These are phyloP conservation scores for Pachypsylla venusta DNA, from an alignment of 1,140 invertebrate species.

Conservation along the genomic window DNA sequence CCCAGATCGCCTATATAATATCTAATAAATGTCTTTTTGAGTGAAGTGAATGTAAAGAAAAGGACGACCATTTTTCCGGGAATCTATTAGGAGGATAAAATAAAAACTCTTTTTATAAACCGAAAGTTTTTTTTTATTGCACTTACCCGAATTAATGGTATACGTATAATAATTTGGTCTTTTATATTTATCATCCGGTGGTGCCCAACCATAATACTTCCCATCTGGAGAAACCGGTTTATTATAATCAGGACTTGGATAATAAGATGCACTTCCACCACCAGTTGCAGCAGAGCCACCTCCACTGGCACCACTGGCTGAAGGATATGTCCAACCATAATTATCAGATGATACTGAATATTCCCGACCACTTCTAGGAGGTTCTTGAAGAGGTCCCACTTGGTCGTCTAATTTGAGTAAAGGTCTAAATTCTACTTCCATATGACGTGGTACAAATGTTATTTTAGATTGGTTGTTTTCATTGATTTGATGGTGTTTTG, in stretches of 20 bases:
- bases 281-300: neutral
- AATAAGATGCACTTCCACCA: neutral
- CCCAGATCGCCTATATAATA: too few relatives aligned
- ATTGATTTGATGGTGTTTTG: too few relatives aligned
- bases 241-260: neutral
- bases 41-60: too few relatives aligned
- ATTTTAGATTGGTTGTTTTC: too few relatives aligned
- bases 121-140: too few relatives aligned
- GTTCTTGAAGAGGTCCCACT: neutral
- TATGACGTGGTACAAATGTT: too few relatives aligned
- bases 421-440: neutral
- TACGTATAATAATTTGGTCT: neutral
- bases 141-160: neutral
- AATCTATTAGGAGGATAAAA: too few relatives aligned
- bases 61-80: too few relatives aligned
- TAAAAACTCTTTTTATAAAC: too few relatives aligned
- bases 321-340: slow-evolving; percentile 2
- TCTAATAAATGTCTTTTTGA: too few relatives aligned
- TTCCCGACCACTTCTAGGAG: neutral
- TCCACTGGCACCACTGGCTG: neutral
- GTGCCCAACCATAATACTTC: slow-evolving; percentile 1
- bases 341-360: neutral
- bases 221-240: neutral
- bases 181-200: neutral
- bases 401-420: neutral